Percentiles rank a stretch among this genome's conserved stretches.
Conservation (phyloP, 2,888 invertebrate genomes). For the Cheilosia impressa region DNA sequence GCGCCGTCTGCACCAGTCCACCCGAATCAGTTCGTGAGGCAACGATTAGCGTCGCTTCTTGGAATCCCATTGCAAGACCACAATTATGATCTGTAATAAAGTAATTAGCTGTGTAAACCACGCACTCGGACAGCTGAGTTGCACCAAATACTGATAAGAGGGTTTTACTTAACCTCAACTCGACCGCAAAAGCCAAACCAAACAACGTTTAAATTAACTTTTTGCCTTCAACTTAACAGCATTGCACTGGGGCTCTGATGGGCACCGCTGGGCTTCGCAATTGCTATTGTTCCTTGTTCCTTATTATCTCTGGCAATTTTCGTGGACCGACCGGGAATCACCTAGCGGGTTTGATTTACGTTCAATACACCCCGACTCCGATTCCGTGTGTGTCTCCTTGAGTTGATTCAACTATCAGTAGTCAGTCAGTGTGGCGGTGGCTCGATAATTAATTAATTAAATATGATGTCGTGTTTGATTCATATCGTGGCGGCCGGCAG, state of each 20-base stretch:
- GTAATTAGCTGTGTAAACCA: slow-evolving; percentile 71
- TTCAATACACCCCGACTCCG: slow-evolving; percentile 42
- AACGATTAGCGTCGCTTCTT: slow-evolving; percentile 67
- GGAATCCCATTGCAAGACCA: slow-evolving; percentile 62
- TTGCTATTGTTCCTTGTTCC: slow-evolving; percentile 58
- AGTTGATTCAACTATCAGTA: not conserved
- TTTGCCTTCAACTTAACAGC: slow-evolving; percentile 26
- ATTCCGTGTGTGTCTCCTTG: not conserved
- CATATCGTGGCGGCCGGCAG: slow-evolving; percentile 51
- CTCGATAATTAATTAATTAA: slow-evolving; percentile 73
- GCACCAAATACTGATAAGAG: slow-evolving; percentile 36
- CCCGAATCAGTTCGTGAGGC: slow-evolving; percentile 55
- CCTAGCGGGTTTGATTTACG: slow-evolving; percentile 31
- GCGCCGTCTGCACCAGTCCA: not conserved
- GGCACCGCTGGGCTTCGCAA: slow-evolving; percentile 26
- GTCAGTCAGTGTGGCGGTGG: slow-evolving; percentile 1
- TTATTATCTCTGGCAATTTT: slow-evolving; percentile 53
- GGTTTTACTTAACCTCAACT: slow-evolving; percentile 55
- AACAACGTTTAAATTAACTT: slow-evolving; percentile 2
- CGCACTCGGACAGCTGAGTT: slow-evolving; percentile 33
- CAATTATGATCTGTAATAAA: slow-evolving; percentile 68
- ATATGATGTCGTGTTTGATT: slow-evolving; percentile 73
- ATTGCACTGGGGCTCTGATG: slow-evolving; percentile 30
- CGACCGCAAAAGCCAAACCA: slow-evolving; percentile 10
- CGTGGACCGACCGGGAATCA: slow-evolving; percentile 31